Percentiles rank a stretch among this genome's conserved stretches.
Evolutionary conservation across 2,113 vertebrate genomes (phyloP).

Genomic region (Lucifuga dentata): DNA sequence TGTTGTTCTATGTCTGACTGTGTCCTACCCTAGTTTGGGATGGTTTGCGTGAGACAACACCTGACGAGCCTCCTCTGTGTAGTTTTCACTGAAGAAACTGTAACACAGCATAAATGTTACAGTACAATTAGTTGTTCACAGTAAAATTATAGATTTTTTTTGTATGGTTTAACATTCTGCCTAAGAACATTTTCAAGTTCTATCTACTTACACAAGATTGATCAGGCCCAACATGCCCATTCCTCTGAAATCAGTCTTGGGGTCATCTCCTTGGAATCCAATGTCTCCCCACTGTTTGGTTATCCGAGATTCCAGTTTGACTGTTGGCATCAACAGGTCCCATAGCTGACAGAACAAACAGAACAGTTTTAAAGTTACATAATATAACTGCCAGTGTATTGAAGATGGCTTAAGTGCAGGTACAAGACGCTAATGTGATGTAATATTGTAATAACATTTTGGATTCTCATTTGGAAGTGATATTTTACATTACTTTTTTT

Average conservation of each 20-base stretch:
- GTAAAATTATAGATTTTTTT: no score
- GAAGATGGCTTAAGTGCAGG: not conserved
- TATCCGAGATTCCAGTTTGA: slow-evolving; percentile 90
- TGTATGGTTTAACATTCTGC: no score
- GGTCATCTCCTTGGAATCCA: slow-evolving; percentile 98
- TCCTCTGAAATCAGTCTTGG: slow-evolving; percentile 98
- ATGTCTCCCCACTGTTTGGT: slow-evolving; percentile 98
- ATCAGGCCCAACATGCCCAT: slow-evolving; percentile 96
- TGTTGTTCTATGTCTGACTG: not conserved
- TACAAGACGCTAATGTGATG: no score
- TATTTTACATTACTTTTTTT: no score
- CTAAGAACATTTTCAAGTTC: no score
- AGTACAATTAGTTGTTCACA: not conserved
- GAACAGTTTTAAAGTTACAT: not conserved
- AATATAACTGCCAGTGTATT: not conserved
- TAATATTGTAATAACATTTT: not conserved
- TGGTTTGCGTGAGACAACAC: slow-evolving; percentile 93
- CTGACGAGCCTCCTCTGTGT: slow-evolving; percentile 88
- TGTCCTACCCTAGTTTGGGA: slow-evolving; percentile 92
- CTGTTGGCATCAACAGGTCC: slow-evolving; percentile 92
- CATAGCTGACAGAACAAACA: slow-evolving; percentile 86
- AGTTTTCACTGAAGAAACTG: slow-evolving; percentile 96
- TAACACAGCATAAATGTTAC: slow-evolving; percentile 13
- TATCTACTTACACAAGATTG: slow-evolving; percentile 96
- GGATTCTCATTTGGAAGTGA: not conserved